phyloP scores from a whole-genome alignment of 92 coral and sea anemone species.

The Paragorgia papillata region DNA sequence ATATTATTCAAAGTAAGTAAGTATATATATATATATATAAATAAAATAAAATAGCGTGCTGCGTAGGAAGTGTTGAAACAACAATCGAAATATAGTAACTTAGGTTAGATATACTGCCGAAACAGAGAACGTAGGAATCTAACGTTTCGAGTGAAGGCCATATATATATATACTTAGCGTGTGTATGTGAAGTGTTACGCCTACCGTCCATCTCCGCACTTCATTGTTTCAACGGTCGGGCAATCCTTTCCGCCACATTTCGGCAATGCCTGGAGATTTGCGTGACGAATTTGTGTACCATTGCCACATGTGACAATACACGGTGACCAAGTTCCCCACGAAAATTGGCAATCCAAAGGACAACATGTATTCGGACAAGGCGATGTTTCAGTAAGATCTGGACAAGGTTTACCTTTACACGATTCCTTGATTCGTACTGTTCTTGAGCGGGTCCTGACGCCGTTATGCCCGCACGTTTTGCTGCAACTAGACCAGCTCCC shows the following conservation, averaged over 20 bases:
- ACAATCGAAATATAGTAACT: no score
- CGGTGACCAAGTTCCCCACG: conserved; percentile 40
- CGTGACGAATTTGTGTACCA: conserved; percentile 47
- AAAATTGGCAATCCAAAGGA: conserved; percentile 53
- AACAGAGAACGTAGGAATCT: no score
- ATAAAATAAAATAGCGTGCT: no score
- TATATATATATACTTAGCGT: no score
- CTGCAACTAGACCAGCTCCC: conserved; percentile 67
- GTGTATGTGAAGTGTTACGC: no score
- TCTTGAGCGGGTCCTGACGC: conserved; percentile 48
- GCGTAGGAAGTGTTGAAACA: no score
- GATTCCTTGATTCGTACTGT: background rate
- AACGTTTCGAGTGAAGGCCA: no score
- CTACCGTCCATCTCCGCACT: conserved; percentile 45
- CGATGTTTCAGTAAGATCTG: conserved; percentile 30
- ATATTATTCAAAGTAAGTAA: no score
- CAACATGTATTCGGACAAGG: conserved; percentile 76
- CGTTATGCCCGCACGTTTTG: conserved; percentile 54
- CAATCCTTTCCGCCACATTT: conserved; percentile 56
- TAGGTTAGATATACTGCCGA: no score
- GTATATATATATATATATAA: no score
- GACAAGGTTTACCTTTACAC: conserved; percentile 29
- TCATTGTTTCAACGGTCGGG: conserved; percentile 12
- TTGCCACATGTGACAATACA: conserved; percentile 44
- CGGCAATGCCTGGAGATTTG: conserved; percentile 25